Conservation (phyloP, 2,888 invertebrate species). For the Quadroppia sp. region DNA sequence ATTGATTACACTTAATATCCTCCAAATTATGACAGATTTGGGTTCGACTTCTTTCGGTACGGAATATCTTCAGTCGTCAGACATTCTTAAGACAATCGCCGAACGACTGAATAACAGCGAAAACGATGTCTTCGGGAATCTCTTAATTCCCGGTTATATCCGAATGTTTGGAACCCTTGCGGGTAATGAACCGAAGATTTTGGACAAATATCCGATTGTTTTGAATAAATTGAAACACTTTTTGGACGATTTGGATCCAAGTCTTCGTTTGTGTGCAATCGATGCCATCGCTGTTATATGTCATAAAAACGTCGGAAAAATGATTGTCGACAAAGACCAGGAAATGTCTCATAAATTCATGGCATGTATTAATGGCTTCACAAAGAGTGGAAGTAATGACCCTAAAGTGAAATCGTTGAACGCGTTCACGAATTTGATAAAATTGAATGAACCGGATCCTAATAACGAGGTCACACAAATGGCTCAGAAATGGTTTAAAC, state of each 20-base stretch:
- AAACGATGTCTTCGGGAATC: conserved; percentile 35
- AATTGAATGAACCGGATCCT: conserved; percentile 50
- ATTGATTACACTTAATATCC: conserved; percentile 70
- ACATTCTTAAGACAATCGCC: conserved; percentile 63
- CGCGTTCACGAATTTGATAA: conserved; percentile 54
- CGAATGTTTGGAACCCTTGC: conserved; percentile 39
- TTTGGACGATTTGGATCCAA: conserved; percentile 29
- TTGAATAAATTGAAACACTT: conserved; percentile 37
- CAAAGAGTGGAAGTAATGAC: conserved; percentile 63
- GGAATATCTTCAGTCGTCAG: conserved; percentile 65
- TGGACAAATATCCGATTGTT: conserved; percentile 36
- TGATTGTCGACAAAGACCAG: not conserved
- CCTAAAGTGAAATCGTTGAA: conserved; percentile 65
- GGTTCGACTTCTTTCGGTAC: conserved; percentile 69
- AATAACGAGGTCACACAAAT: conserved; percentile 55
- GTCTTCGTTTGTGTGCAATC: conserved; percentile 26
- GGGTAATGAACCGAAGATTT: conserved; percentile 23
- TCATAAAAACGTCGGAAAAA: conserved; percentile 49
- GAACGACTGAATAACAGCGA: not conserved
- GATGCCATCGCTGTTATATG: conserved; percentile 37
- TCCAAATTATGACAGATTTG: conserved; percentile 71
- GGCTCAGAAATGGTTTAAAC: conserved; percentile 55
- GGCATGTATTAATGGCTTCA: conserved; percentile 60
- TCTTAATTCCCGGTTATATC: conserved; percentile 40
- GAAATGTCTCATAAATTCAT: conserved; percentile 59